These are phyloP conservation scores for Diplazon laetatorius DNA, from an alignment of 2,888 invertebrate species.

Conservation along the genomic window DNA sequence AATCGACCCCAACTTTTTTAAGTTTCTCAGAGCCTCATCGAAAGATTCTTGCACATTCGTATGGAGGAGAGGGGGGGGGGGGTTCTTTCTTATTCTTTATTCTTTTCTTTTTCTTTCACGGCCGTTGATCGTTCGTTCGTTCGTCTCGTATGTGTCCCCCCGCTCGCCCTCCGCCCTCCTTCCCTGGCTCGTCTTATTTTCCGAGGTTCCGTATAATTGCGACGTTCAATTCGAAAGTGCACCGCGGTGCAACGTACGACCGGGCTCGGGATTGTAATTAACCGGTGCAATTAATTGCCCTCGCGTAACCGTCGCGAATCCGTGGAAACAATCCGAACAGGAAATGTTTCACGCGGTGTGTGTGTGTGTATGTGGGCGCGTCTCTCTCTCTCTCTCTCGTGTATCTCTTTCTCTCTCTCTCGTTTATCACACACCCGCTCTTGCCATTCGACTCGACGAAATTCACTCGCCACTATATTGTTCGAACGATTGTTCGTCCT, in stretches of 20 bases:
- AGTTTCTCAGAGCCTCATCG: constrained; percentile 34
- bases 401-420: too few species aligned
- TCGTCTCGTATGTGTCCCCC: too few species aligned
- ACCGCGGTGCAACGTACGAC: neutral
- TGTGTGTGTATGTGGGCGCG: constrained; percentile 18
- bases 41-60: neutral
- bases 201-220: neutral
- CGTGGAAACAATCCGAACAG: constrained; percentile 51
- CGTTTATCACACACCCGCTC: too few species aligned
- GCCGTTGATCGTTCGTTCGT: constrained; percentile 49
- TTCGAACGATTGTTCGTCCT: too few species aligned
- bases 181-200: neutral
- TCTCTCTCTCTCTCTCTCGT: too few species aligned
- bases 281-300: constrained; percentile 58
- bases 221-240: constrained; percentile 2
- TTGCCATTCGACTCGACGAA: too few species aligned
- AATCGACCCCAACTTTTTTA: constrained; percentile 46
- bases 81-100: neutral
- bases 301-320: constrained; percentile 56
- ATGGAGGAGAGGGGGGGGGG: neutral
- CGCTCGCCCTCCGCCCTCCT: constrained; percentile 20
- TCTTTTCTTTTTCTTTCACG: neutral
- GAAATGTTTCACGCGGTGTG: constrained; percentile 34
- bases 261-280: constrained; percentile 53
- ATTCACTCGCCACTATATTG: too few species aligned